Percentiles rank a stretch among this genome's conserved stretches.
Evolutionary conservation across 1,140 invertebrate species (phyloP).

Genomic region (Caenorhabditis briggsae): DNA sequence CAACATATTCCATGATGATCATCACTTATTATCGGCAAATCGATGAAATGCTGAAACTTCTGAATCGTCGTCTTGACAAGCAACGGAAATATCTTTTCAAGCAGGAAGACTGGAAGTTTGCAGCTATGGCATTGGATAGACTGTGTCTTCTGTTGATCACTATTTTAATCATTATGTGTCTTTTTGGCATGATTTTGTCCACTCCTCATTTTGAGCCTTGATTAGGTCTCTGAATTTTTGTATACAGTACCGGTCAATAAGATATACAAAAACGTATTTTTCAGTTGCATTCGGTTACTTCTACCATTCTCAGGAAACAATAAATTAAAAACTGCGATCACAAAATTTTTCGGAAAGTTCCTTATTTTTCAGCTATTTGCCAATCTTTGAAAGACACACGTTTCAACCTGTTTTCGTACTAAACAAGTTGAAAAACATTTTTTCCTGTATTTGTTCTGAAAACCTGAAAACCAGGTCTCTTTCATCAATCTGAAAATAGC

Average conservation of each 20-base stretch:
- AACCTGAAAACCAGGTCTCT: too few species aligned
- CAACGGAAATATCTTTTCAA: slow-evolving; percentile 50
- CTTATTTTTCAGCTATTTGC: too few species aligned
- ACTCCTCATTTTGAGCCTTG: slow-evolving; percentile 34
- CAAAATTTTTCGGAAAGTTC: too few species aligned
- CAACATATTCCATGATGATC: slow-evolving; percentile 62
- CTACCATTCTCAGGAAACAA: too few species aligned
- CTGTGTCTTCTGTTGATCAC: slow-evolving; percentile 98
- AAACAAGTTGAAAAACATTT: too few species aligned
- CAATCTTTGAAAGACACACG: too few species aligned
- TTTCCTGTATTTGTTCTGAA: too few species aligned
- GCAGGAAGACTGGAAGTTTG: slow-evolving; percentile 94
- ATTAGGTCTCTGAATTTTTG: not conserved
- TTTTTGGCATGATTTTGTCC: slow-evolving; percentile 85
- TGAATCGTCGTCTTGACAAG: slow-evolving; percentile 56
- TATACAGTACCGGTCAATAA: not conserved
- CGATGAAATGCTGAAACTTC: slow-evolving; percentile 61
- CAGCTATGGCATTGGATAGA: slow-evolving; percentile 98
- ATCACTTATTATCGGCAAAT: slow-evolving; percentile 65
- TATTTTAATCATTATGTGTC: slow-evolving; percentile 95
- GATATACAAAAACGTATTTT: too few species aligned
- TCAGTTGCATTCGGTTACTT: too few species aligned
- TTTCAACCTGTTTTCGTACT: too few species aligned
- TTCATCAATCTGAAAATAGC: too few species aligned
- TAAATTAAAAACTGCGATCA: too few species aligned